Percentiles rank a stretch among this genome's conserved stretches.
Conservation (phyloP, 2,797 vertebrate genomes). For the Acestrorhynchus altus region DNA sequence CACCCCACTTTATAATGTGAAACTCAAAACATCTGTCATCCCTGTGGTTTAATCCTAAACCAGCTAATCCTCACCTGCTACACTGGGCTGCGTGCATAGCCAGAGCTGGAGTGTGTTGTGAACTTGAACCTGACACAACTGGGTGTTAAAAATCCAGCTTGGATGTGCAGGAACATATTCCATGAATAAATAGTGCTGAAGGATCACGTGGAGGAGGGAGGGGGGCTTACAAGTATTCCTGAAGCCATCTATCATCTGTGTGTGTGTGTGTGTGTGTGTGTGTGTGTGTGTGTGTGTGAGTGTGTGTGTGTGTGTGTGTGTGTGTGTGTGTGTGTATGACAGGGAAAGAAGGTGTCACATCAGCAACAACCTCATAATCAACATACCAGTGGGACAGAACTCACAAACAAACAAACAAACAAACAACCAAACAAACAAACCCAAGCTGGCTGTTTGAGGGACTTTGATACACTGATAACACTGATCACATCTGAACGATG, state of each 20-base stretch:
- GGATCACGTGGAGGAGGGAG: constrained; percentile 54
- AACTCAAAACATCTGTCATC: too few species aligned
- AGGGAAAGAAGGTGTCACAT: constrained; percentile 40
- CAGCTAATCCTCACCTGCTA: constrained; percentile 1
- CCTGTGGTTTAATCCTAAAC: too few species aligned
- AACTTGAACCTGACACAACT: constrained; percentile 51
- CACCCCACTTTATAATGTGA: too few species aligned
- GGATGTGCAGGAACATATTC: constrained; percentile 47
- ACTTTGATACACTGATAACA: too few species aligned
- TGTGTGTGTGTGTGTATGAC: not conserved
- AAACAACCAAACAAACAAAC: not conserved
- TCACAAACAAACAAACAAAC: not conserved
- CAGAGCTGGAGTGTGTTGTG: constrained; percentile 38
- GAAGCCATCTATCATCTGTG: constrained; percentile 48
- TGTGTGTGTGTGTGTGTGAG: not conserved
- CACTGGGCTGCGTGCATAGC: constrained; percentile 6
- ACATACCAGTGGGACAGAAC: not conserved
- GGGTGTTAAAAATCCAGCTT: constrained; percentile 47
- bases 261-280: not conserved
- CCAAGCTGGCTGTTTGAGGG: too few species aligned
- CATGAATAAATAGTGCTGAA: constrained; percentile 62
- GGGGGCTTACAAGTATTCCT: constrained; percentile 54
- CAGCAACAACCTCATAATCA: constrained; percentile 42
- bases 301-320: not conserved
- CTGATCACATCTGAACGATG: too few species aligned